Base-by-base conservation (phyloP, 2,797 vertebrate species). In the Tachyglossus aculeatus region DNA sequence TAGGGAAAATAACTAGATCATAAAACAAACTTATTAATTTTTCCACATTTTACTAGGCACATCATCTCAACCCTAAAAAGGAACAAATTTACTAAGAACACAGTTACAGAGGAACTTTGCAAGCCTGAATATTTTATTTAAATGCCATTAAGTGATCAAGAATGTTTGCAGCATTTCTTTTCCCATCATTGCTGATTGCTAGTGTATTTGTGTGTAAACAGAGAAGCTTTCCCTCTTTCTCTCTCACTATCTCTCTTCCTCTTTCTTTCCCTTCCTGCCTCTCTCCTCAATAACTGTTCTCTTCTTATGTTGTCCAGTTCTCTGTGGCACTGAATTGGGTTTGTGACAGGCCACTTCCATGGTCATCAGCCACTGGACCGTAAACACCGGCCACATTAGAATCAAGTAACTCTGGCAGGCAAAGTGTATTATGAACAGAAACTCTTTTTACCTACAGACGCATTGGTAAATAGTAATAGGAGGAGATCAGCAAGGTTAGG, bases 111-210 rank as follows among this genome's bases (percentile, higher is more conserved):
- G 52, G 76, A 67, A 66, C 1, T 21, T 36, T 80, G 77, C 68
- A 76, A 81, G 77, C 62, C 54, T 74, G 78, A 44, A 58, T 81
- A 68, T 86, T 86, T 88, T 83, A 74, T 87, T 86, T 78, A 84
- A 85, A 82, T 78, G 24, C 44, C 66, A 70, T 71, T 71, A 80
- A 78, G 39, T 55, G 74, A 75, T 82, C 73, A 83, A 55, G 43
- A 74, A 76, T 80, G 57, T 74, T 79, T 29, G 79, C 61, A 81
- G 48, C 67, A 71, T 82, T 61, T 82, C 25, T 25, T 63, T 63
- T 70, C 62, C 40, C 32, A 66, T 57, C 48, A 56, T 53, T 66
- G 37, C 71, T 67, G 45, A 74, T 74, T 83, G 52, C 54, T 67
- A 64, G n/a, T 44, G 19, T 59, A 33, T 43, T 37, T 76, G n/a